phyloP scores from a whole-genome alignment of 2,113 vertebrate species.

The Cairina moschata region DNA sequence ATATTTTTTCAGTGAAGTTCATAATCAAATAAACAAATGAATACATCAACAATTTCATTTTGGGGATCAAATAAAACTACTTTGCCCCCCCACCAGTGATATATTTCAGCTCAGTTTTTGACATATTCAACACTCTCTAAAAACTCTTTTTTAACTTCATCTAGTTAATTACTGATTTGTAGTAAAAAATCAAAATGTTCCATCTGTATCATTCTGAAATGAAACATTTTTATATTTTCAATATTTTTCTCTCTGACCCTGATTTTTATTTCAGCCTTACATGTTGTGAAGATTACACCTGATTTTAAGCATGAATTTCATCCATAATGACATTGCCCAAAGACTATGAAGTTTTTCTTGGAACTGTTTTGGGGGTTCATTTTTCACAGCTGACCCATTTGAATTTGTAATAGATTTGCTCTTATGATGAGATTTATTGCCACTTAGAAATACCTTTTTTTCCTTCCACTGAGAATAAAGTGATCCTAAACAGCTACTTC shows the following conservation, averaged over 20 bases:
- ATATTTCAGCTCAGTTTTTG: neutral
- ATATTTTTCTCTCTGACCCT: neutral
- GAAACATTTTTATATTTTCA: neutral
- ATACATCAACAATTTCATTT: neutral
- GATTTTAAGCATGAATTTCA: neutral
- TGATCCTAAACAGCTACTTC: neutral
- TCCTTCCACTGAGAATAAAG: neutral
- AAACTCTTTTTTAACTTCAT: neutral
- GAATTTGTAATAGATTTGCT: neutral
- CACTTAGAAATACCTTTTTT: neutral
- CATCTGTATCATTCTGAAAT: neutral
- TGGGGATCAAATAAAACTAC: neutral
- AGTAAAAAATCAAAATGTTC: neutral
- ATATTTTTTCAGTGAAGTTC: neutral
- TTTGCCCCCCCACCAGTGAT: neutral
- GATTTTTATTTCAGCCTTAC: neutral
- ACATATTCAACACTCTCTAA: neutral
- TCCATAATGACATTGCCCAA: neutral
- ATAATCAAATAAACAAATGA: neutral
- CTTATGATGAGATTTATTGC: neutral
- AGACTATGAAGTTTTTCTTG: neutral
- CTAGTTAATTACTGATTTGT: neutral
- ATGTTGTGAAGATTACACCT: neutral
- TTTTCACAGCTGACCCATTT: neutral
- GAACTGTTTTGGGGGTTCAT: neutral